Evolutionary conservation across 2,797 vertebrate species (phyloP).

Genomic region (Hemibagrus guttatus): DNA sequence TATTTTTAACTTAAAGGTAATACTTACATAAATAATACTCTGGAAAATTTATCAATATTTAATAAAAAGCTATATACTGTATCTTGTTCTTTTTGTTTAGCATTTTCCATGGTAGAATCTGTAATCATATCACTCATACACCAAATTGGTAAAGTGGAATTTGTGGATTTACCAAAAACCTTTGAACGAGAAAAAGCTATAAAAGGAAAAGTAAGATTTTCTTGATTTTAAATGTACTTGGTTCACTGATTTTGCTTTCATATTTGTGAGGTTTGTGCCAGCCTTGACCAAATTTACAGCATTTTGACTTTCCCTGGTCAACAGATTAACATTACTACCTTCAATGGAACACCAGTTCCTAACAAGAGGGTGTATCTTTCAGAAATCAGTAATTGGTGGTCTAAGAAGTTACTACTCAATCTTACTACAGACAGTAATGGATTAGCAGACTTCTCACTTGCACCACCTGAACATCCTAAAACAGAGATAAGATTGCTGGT

Average conservation of each 20-base stretch:
- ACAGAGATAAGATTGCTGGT: conserved; percentile 51
- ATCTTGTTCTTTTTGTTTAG: conserved; percentile 14
- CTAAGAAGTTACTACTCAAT: conserved; percentile 43
- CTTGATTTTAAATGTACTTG: not conserved
- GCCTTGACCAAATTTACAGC: not conserved
- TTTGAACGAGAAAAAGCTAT: conserved; percentile 30
- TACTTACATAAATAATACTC: not conserved
- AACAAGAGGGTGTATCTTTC: conserved; percentile 62
- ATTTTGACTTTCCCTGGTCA: not conserved
- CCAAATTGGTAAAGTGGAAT: conserved; percentile 33
- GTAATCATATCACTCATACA: conserved; percentile 6
- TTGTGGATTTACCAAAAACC: conserved; percentile 29
- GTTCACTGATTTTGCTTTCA: not conserved
- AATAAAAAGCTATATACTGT: not conserved
- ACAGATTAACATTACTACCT: conserved; percentile 67
- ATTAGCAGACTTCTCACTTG: conserved; percentile 63
- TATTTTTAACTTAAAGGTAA: not conserved
- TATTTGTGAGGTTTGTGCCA: conserved; percentile 5
- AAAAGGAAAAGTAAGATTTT: conserved; percentile 46
- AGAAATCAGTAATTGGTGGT: conserved; percentile 49
- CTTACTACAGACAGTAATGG: conserved; percentile 68
- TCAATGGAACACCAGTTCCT: conserved; percentile 59
- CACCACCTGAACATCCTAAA: conserved; percentile 25
- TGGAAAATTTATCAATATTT: not conserved
- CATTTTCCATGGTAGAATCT: conserved; percentile 6